A percentile compares a stretch with the other conserved stretches of the same genome.
phyloP scores from a whole-genome alignment of 2,113 vertebrate species.

The Dinomys branickii region DNA sequence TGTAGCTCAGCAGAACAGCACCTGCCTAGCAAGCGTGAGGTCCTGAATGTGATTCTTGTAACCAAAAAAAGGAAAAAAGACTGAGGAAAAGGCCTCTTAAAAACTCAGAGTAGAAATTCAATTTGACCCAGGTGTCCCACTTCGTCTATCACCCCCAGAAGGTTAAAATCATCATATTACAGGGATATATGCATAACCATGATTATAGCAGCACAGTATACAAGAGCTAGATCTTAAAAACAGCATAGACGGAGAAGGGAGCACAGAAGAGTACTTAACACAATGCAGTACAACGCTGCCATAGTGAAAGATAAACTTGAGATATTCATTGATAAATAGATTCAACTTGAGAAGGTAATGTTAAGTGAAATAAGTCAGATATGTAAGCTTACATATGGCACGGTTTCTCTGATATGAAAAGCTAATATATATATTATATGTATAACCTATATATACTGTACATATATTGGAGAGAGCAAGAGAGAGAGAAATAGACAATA shows the following conservation, averaged over 20 bases:
- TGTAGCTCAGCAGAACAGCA: neutral
- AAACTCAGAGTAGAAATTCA: neutral
- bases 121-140: neutral
- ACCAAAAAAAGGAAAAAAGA: neutral
- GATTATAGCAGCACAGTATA: neutral
- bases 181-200: neutral
- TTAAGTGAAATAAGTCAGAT: neutral
- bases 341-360: neutral
- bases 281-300: neutral
- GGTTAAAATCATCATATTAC: neutral
- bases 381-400: neutral
- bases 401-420: neutral
- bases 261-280: too few relatives aligned
- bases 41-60: neutral
- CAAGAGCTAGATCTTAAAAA: neutral
- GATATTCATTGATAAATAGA: neutral
- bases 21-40: neutral
- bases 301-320: neutral
- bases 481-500: neutral
- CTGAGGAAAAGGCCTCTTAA: neutral
- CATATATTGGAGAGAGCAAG: neutral
- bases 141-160: neutral
- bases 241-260: too few relatives aligned
- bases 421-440: neutral
- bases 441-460: too few relatives aligned